A percentile compares a stretch with the other conserved stretches of the same genome.
Conservation (phyloP, 2,888 invertebrate species). For the Drosophila putrida region DNA sequence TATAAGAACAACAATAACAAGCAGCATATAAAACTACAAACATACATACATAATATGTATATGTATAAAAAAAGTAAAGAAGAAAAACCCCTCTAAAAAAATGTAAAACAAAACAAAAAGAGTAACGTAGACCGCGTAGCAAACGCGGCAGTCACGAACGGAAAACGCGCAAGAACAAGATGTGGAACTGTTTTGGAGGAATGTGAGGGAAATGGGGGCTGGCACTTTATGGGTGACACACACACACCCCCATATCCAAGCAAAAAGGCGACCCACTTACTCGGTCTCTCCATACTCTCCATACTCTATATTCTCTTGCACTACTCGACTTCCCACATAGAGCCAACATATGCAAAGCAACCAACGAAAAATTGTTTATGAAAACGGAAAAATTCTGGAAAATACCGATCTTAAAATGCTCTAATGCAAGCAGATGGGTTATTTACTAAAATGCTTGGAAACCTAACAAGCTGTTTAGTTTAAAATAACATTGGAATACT, state of each 20-base stretch:
- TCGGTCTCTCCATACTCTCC: neutral
- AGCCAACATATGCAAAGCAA: conserved; percentile 47
- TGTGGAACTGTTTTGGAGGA: conserved; percentile 34
- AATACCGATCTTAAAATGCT: conserved; percentile 22
- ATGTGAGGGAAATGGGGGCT: conserved; percentile 45
- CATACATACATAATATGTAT: conserved; percentile 4
- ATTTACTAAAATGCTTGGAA: neutral
- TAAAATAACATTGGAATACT: no score
- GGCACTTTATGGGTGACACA: conserved; percentile 64
- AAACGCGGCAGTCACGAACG: conserved; percentile 57
- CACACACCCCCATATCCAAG: conserved; percentile 38
- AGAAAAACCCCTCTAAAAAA: conserved; percentile 21
- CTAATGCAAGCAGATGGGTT: conserved; percentile 3
- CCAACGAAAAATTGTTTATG: conserved; percentile 63
- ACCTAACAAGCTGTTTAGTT: no score
- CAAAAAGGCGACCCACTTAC: conserved; percentile 9
- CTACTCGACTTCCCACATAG: conserved; percentile 13
- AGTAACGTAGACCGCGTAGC: conserved; percentile 57
- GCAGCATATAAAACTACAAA: conserved; percentile 62
- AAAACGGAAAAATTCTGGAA: conserved; percentile 32
- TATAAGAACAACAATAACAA: conserved; percentile 43
- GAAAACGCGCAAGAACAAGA: conserved; percentile 51
- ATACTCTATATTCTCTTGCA: neutral
- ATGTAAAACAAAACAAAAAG: conserved; percentile 35
- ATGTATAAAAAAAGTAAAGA: conserved; percentile 9